These are phyloP conservation scores for Caenorhabditis sp. DNA, from an alignment of 2,888 invertebrate genomes.

Conservation along the genomic window DNA sequence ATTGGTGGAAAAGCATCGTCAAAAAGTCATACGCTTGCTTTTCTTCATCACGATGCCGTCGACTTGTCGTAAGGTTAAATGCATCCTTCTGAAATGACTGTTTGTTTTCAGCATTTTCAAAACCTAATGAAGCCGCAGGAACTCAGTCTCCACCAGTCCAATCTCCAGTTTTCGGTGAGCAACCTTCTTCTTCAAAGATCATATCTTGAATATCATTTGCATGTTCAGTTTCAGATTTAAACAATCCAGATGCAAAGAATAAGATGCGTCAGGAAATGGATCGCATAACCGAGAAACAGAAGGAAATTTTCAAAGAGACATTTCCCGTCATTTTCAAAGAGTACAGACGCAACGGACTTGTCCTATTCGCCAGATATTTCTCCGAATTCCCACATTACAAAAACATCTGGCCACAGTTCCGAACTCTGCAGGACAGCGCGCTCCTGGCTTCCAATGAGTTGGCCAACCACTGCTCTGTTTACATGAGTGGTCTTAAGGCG, in stretches of 20 bases:
- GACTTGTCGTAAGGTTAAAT: constrained; percentile 47
- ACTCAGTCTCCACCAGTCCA: constrained; percentile 33
- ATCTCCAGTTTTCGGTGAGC: constrained; percentile 50
- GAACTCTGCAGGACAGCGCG: constrained; percentile 73
- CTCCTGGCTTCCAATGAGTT: constrained; percentile 73
- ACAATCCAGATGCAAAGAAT: constrained; percentile 53
- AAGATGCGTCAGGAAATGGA: constrained; percentile 60
- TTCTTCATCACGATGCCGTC: constrained; percentile 36
- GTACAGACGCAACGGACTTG: constrained; percentile 59
- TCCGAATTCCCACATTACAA: constrained; percentile 77
- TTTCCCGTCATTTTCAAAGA: constrained; percentile 60
- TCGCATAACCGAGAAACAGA: constrained; percentile 43
- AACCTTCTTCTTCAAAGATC: background rate
- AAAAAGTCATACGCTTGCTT: background rate
- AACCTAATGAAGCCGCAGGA: constrained; percentile 9
- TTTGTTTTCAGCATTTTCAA: constrained; percentile 39
- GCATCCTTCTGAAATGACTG: background rate
- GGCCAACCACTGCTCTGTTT: constrained; percentile 74
- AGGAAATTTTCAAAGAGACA: constrained; percentile 59
- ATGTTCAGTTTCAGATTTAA: constrained; percentile 57
- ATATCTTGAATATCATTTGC: background rate
- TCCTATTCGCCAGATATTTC: constrained; percentile 73
- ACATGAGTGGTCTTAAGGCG: constrained; percentile 73
- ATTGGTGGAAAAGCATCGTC: constrained; percentile 1
- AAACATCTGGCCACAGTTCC: constrained; percentile 78